Evolutionary conservation across 2,797 vertebrate genomes (phyloP).

Genomic region (Microctenopoma stevenorrisi): DNA sequence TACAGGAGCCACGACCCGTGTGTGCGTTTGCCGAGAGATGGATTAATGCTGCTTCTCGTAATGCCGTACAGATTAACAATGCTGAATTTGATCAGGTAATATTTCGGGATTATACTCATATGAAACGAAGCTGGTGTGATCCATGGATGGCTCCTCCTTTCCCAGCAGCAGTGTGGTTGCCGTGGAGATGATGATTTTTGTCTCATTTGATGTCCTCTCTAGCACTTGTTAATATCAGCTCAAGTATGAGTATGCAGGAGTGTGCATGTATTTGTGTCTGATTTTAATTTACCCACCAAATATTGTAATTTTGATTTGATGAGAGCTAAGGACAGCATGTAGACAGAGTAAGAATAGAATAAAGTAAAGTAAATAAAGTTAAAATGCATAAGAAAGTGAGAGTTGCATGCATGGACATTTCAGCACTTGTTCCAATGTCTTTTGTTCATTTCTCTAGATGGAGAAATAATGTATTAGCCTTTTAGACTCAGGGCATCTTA

Average conservation of each 20-base stretch:
- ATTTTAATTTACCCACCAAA: neutral
- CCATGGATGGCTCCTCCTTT: neutral
- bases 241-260: neutral
- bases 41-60: slow-evolving; percentile 15
- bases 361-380: no score
- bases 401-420: no score
- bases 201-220: neutral
- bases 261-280: neutral
- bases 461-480: neutral
- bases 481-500: neutral
- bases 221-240: slow-evolving; percentile 30
- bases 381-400: neutral
- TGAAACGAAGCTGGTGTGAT: neutral
- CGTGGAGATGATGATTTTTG: slow-evolving; percentile 35
- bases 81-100: neutral
- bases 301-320: neutral
- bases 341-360: no score
- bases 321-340: no score
- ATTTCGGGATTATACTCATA: neutral
- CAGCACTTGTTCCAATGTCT: neutral
- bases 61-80: neutral
- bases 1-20: neutral
- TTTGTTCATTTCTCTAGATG: neutral
- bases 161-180: slow-evolving; percentile 27
- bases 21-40: neutral